These are phyloP conservation scores for Volucella zonaria DNA, from an alignment of 2,888 invertebrate genomes.

Conservation along the genomic window DNA sequence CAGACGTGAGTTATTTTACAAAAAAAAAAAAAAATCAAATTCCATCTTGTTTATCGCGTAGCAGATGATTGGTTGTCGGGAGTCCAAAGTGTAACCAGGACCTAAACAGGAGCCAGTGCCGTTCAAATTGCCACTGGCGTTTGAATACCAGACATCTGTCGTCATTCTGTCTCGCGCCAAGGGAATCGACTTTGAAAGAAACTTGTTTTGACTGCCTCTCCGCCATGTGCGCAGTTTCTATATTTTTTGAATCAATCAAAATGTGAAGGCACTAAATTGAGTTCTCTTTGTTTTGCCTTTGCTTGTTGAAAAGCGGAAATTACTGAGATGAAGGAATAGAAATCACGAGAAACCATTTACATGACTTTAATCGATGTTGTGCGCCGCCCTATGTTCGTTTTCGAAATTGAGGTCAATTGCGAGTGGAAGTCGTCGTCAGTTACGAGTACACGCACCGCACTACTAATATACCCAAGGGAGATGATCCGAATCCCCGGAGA, in stretches of 20 bases:
- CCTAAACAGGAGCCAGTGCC: background rate
- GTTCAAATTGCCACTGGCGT: background rate
- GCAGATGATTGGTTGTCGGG: slow-evolving; percentile 35
- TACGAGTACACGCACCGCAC: too few relatives aligned
- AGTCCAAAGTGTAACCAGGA: slow-evolving; percentile 33
- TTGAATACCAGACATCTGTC: slow-evolving; percentile 55
- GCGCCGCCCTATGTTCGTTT: too few relatives aligned
- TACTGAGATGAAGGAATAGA: slow-evolving; percentile 7
- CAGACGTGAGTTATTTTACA: slow-evolving; percentile 53
- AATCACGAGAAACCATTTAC: slow-evolving; percentile 22
- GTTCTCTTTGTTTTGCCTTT: slow-evolving; percentile 27
- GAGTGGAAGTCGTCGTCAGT: too few relatives aligned
- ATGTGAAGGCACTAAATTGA: slow-evolving; percentile 48
- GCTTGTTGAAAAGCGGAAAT: slow-evolving; percentile 7
- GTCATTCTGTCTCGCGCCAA: slow-evolving; percentile 61
- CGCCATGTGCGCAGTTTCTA: slow-evolving; percentile 20
- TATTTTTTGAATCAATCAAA: slow-evolving; percentile 29
- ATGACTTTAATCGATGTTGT: too few relatives aligned
- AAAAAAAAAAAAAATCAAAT: slow-evolving; percentile 24
- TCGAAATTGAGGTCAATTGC: too few relatives aligned
- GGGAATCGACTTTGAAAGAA: slow-evolving; percentile 23
- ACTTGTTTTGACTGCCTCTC: slow-evolving; percentile 19
- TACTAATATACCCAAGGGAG: too few relatives aligned
- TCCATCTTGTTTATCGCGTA: slow-evolving; percentile 43
- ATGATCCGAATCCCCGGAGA: too few relatives aligned